Conservation (phyloP, 2,797 vertebrate genomes). For the Tapirus indicus region DNA sequence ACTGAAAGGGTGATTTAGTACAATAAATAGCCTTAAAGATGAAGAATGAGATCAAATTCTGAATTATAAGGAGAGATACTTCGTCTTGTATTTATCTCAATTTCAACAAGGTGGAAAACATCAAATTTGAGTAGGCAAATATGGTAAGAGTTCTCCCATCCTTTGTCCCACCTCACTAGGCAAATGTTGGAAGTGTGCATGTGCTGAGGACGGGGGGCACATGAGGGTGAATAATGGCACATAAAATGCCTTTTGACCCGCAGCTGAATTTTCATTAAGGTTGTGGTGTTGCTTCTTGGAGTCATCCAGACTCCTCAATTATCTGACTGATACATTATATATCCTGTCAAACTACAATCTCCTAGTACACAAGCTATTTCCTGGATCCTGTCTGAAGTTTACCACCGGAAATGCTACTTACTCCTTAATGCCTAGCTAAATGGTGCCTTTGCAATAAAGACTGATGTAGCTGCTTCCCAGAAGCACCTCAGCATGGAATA, state of each 20-base stretch:
- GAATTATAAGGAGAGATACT: slow-evolving; percentile 23
- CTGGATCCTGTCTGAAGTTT: not conserved
- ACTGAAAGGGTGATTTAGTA: not conserved
- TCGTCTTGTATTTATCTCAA: not conserved
- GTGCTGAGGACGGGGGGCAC: not conserved
- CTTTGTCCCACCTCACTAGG: not conserved
- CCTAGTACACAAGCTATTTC: not conserved
- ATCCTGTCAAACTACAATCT: not conserved
- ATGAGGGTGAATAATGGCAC: not conserved
- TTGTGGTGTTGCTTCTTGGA: not conserved
- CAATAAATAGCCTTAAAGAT: not conserved
- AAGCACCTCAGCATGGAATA: not conserved
- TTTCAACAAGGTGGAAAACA: slow-evolving; percentile 13
- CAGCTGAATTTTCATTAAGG: not conserved
- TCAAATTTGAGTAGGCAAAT: not conserved
- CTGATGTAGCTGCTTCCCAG: not conserved
- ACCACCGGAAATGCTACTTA: not conserved
- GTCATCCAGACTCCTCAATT: not conserved
- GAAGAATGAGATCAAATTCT: slow-evolving; percentile 35
- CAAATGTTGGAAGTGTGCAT: not conserved
- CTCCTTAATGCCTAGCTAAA: not conserved
- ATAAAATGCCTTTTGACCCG: not conserved
- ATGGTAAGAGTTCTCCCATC: not conserved
- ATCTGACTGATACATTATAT: not conserved
- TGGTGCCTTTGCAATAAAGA: not conserved